Evolutionary conservation across 1,140 invertebrate species (phyloP), one percentile per base, ranked within the genome.

Genomic region (Subanguina moxae): DNA sequence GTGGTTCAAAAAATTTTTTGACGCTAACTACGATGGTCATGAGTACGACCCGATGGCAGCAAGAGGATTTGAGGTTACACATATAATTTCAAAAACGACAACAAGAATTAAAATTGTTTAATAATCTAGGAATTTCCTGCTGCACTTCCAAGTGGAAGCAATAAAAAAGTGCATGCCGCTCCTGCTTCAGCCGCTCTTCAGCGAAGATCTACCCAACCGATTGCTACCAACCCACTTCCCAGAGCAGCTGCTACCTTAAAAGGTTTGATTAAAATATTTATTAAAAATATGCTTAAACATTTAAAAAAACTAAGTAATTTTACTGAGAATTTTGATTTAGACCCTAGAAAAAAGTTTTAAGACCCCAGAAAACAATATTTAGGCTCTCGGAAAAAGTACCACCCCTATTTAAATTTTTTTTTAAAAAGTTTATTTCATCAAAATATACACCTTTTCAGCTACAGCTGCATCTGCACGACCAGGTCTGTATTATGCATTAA

Each of bases 1-100:
- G 87, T 98, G 95, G 95, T 75, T 98, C 87, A 97, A 97, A 88
- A 96, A 96, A 83, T 97, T 98, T 86, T 98, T 97, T 86, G 94
- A 98, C 87, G 93, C 94, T 59, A 98, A 98, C 87, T 97, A 95
- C 85, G 91, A 95, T 83, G 93, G 93, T 63, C 88, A 90, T 74
- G 90, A 92, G 66, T 98, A 98, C 85, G 90, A 97, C 84, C 90
- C 92, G 46, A 85, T 90, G 61, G 90, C 90, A 72, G 91, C 90
- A 46, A 88, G 95, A 68, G 88, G 88, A 71, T 89, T 89, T 63
- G 86, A 91, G 84, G 86, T 85, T 21, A 23, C 30, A 3, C 25
- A 27, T 27, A 42, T 64, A 42, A 5, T 0, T 63, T n/a, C 43
- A 45, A n/a, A 45, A n/a, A n/a, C 17, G 25, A 23, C 3, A 45